A percentile compares a stretch with the other conserved stretches of the same genome.
Conservation (phyloP, 2,888 invertebrate genomes). For the Amiota mariae region DNA sequence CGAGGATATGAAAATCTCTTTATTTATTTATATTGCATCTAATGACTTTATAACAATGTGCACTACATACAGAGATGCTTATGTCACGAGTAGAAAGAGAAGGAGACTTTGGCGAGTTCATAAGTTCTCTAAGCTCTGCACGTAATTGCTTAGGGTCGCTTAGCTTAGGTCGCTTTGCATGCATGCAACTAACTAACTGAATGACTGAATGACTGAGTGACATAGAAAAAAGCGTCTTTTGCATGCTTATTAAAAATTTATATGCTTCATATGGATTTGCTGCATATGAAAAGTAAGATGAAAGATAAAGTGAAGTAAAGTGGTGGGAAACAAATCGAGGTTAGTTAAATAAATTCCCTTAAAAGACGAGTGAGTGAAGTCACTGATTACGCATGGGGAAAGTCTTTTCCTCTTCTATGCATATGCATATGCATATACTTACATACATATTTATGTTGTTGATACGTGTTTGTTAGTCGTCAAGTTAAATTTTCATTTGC, state of each 20-base stretch:
- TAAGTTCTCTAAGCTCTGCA: too few relatives aligned
- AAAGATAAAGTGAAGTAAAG: too few relatives aligned
- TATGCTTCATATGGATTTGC: constrained; percentile 37
- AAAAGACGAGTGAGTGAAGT: neutral
- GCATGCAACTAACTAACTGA: neutral
- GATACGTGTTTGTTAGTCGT: too few relatives aligned
- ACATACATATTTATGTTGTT: too few relatives aligned
- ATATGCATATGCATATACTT: too few relatives aligned
- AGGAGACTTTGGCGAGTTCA: too few relatives aligned
- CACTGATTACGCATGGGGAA: too few relatives aligned
- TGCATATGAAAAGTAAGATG: neutral
- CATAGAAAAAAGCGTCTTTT: constrained; percentile 3
- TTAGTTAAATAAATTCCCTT: constrained; percentile 30
- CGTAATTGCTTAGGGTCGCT: neutral
- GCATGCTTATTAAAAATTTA: constrained; percentile 49
- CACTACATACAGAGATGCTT: neutral
- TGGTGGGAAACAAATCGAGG: constrained; percentile 30
- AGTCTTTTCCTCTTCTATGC: neutral
- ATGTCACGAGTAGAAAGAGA: too few relatives aligned
- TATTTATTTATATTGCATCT: constrained; percentile 17
- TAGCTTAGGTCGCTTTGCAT: neutral
- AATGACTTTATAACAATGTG: constrained; percentile 8
- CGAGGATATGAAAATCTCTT: too few relatives aligned
- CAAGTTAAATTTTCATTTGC: constrained; percentile 49
- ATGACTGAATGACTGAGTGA: too few relatives aligned